Conservation (phyloP, 2,888 invertebrate genomes). For the Drosophila macrothrix region DNA sequence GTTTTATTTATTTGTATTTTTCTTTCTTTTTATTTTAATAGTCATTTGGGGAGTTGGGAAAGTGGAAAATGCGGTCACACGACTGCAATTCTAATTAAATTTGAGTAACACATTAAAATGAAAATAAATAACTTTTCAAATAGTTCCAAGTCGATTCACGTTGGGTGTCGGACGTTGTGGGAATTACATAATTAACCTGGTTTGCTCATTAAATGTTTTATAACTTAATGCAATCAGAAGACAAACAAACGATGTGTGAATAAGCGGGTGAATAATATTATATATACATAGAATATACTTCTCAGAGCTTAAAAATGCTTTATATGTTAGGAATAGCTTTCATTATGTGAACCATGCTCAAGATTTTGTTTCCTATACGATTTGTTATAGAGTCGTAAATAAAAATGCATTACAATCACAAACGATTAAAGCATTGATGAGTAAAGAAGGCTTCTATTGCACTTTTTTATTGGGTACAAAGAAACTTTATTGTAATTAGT, state of each 20-base stretch:
- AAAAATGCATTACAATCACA: not conserved
- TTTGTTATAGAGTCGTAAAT: not conserved
- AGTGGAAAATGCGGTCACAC: conserved; percentile 53
- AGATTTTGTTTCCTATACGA: too few relatives aligned
- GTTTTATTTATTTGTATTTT: conserved; percentile 17
- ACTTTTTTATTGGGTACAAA: not conserved
- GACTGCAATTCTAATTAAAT: conserved; percentile 67
- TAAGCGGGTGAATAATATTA: conserved; percentile 26
- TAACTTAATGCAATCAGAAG: conserved; percentile 24
- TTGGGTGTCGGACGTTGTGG: conserved; percentile 26
- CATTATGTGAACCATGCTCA: too few relatives aligned
- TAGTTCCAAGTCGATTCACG: conserved; percentile 29
- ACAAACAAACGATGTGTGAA: conserved; percentile 7
- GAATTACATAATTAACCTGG: conserved; percentile 34
- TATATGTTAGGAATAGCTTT: not conserved
- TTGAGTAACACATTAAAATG: conserved; percentile 51
- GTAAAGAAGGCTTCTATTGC: not conserved
- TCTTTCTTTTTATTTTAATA: conserved; percentile 39
- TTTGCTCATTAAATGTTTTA: conserved; percentile 29
- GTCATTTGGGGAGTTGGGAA: conserved; percentile 40
- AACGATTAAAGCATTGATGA: not conserved
- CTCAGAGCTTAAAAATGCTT: not conserved
- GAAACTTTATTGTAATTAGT: conserved; percentile 42
- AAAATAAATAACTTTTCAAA: conserved; percentile 54
- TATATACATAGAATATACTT: not conserved